Evolutionary conservation across 1,140 invertebrate genomes (phyloP).

Genomic region (Papilio machaon): DNA sequence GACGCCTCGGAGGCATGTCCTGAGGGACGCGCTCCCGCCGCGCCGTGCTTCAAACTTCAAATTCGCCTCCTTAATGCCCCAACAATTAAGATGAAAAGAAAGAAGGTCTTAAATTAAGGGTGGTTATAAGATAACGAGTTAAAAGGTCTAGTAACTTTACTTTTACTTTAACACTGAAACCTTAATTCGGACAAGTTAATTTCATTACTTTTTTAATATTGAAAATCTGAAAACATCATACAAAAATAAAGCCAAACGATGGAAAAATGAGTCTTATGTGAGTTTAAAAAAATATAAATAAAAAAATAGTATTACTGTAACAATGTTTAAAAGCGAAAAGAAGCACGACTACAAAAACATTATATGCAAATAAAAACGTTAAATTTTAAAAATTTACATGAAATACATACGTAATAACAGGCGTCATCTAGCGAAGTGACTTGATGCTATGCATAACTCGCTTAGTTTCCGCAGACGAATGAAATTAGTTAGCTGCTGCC

Average conservation of each 20-base stretch:
- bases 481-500: slow-evolving; percentile 72
- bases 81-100: slow-evolving; percentile 82
- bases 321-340: slow-evolving; percentile 24
- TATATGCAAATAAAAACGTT: background rate
- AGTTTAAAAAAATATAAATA: background rate
- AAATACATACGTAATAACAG: slow-evolving; percentile 6
- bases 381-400: slow-evolving; percentile 20
- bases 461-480: slow-evolving; percentile 74
- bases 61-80: slow-evolving; percentile 77
- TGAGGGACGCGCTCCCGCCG: slow-evolving; percentile 70
- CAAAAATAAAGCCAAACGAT: background rate
- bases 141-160: slow-evolving; percentile 66
- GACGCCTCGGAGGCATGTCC: slow-evolving; percentile 79
- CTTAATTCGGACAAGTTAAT: slow-evolving; percentile 43
- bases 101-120: slow-evolving; percentile 78
- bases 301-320: background rate
- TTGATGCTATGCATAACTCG: slow-evolving; percentile 62
- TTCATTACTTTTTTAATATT: background rate
- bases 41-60: slow-evolving; percentile 72
- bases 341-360: background rate
- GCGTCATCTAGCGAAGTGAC: slow-evolving; percentile 36
- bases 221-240: background rate
- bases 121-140: slow-evolving; percentile 80
- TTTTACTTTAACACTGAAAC: slow-evolving; percentile 51
- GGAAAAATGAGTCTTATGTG: background rate